These are phyloP conservation scores for Mythimna ferrago DNA, from an alignment of 2,888 invertebrate species.

Conservation along the genomic window DNA sequence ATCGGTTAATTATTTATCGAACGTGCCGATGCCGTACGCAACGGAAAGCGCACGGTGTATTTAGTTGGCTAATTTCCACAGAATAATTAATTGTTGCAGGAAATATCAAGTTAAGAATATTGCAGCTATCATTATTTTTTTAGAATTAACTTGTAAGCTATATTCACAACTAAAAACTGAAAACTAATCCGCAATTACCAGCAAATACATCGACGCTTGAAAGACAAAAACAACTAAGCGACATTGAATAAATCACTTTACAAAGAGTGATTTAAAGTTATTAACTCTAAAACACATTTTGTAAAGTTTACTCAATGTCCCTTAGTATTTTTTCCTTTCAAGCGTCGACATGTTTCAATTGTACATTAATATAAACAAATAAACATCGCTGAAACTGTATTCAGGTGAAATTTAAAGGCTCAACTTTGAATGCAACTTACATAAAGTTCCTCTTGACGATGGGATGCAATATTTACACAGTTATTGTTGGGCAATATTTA, in stretches of 20 bases:
- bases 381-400: slow-evolving; percentile 3
- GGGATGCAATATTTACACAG: slow-evolving; percentile 48
- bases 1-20: slow-evolving; percentile 87
- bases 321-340: no score
- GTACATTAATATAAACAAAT: background rate
- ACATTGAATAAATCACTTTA: no score
- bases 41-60: slow-evolving; percentile 51
- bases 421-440: slow-evolving; percentile 15
- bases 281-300: no score
- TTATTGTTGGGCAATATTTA: slow-evolving; percentile 49
- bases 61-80: slow-evolving; percentile 55
- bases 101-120: slow-evolving; percentile 45
- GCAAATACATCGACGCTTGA: background rate
- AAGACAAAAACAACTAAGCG: no score
- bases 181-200: background rate
- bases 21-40: slow-evolving; percentile 68
- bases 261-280: no score
- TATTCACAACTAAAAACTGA: background rate
- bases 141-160: background rate
- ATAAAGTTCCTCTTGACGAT: slow-evolving; percentile 33
- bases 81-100: slow-evolving; percentile 57
- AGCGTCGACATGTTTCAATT: background rate
- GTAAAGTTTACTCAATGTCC: no score
- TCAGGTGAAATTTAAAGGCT: slow-evolving; percentile 26
- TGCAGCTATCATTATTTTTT: slow-evolving; percentile 3